These are phyloP conservation scores for Chymomyza amoena DNA, from an alignment of 2,888 invertebrate genomes.

Conservation along the genomic window DNA sequence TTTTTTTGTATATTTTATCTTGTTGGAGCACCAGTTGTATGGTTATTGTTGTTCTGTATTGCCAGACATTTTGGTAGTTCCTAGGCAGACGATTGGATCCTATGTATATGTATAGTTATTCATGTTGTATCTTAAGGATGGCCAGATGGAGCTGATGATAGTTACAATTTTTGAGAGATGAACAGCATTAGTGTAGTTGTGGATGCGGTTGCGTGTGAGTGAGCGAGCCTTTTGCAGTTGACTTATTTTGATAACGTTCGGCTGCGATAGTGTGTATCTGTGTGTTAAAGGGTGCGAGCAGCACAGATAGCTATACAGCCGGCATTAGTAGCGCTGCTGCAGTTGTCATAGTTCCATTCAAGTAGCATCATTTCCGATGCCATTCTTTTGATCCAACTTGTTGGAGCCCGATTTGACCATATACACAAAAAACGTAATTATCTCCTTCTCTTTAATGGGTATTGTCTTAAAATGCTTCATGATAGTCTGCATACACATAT, in stretches of 20 bases:
- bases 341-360: conserved; percentile 42
- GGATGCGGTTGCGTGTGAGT: conserved; percentile 2
- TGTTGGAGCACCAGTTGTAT: conserved; percentile 57
- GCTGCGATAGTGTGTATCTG: not conserved
- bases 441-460: conserved; percentile 96
- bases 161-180: conserved; percentile 2
- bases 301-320: conserved; percentile 29
- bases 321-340: conserved; percentile 8
- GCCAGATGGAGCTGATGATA: not conserved
- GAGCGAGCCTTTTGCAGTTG: not conserved
- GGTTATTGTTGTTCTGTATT: no score
- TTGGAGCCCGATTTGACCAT: conserved; percentile 92
- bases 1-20: conserved; percentile 5
- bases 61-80: no score
- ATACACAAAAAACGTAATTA: conserved; percentile 95
- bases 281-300: conserved; percentile 16
- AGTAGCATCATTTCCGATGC: conserved; percentile 76
- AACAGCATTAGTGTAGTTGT: not conserved
- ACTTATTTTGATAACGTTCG: not conserved
- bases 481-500: conserved; percentile 83
- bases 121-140: not conserved
- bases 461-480: conserved; percentile 97
- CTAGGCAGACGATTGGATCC: conserved; percentile 4
- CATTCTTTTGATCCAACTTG: conserved; percentile 78
- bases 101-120: conserved; percentile 2